A percentile compares a stretch with the other conserved stretches of the same genome.
These are phyloP conservation scores for Dynastes tityus DNA, from an alignment of 2,888 invertebrate species.

Conservation along the genomic window DNA sequence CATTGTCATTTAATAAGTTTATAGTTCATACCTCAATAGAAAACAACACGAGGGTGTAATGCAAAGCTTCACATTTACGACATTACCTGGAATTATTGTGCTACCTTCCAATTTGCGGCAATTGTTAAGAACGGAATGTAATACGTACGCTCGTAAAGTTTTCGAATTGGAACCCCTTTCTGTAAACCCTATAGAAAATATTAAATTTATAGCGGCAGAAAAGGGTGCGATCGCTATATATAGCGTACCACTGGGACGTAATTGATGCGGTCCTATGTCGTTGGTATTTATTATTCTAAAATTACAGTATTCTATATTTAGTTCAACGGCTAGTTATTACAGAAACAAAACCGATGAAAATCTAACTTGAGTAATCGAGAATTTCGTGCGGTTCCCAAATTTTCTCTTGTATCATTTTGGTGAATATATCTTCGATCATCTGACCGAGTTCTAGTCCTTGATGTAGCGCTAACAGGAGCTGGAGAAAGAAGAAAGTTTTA, in stretches of 20 bases:
- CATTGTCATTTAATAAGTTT: no score
- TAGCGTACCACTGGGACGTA: neutral
- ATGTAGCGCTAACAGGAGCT: neutral
- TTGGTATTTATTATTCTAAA: slow-evolving; percentile 4
- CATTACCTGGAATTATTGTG: no score
- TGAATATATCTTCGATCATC: neutral
- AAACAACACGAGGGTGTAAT: no score
- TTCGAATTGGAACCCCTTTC: neutral
- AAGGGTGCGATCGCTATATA: neutral
- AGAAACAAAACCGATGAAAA: neutral
- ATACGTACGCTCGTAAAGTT: neutral
- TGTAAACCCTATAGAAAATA: neutral
- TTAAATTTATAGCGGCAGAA: neutral
- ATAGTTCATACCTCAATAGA: no score
- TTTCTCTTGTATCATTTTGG: neutral
- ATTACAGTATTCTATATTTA: neutral
- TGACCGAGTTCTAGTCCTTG: neutral
- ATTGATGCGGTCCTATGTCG: neutral
- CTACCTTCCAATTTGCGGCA: no score
- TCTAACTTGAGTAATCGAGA: neutral
- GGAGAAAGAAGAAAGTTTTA: neutral
- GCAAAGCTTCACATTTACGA: neutral
- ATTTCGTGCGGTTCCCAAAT: neutral
- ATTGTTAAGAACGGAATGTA: no score
- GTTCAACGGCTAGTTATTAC: neutral